Evolutionary conservation across 2,797 vertebrate genomes (phyloP).

Genomic region (Eutrigla gurnardus): DNA sequence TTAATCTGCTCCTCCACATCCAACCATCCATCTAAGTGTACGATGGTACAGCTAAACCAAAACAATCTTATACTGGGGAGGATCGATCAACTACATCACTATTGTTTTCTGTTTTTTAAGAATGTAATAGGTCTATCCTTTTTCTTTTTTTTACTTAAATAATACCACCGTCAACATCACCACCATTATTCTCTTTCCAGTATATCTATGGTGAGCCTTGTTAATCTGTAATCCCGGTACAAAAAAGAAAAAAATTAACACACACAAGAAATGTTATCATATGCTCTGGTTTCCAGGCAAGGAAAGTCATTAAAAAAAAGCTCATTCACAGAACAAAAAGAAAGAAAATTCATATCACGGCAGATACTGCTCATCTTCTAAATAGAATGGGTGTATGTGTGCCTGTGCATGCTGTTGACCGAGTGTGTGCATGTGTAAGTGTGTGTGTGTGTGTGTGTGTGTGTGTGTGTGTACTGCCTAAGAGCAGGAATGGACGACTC

Average conservation of each 20-base stretch:
- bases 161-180: constrained; percentile 68
- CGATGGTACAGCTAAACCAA: constrained; percentile 20
- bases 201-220: constrained; percentile 69
- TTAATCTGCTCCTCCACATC: constrained; percentile 32
- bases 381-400: constrained; percentile 85
- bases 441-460: constrained; percentile 47
- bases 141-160: constrained; percentile 32
- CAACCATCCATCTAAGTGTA: constrained; percentile 46
- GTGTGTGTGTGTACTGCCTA: constrained; percentile 70
- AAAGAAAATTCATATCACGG: constrained; percentile 99
- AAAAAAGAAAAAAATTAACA: constrained; percentile 55
- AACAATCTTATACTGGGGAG: neutral
- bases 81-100: constrained; percentile 11
- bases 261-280: constrained; percentile 86
- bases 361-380: constrained; percentile 99
- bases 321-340: constrained; percentile 99
- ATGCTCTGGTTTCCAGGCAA: constrained; percentile 99
- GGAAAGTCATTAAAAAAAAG: constrained; percentile 97
- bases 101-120: neutral
- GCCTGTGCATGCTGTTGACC: constrained; percentile 85
- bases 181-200: constrained; percentile 68
- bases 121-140: constrained; percentile 5
- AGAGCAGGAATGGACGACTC: constrained; percentile 88
- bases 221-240: constrained; percentile 70
- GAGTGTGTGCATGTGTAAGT: constrained; percentile 49